Evolutionary conservation across 2,797 vertebrate genomes (phyloP), one percentile per base, ranked within the genome.

Genomic region (Geranospiza caerulescens): DNA sequence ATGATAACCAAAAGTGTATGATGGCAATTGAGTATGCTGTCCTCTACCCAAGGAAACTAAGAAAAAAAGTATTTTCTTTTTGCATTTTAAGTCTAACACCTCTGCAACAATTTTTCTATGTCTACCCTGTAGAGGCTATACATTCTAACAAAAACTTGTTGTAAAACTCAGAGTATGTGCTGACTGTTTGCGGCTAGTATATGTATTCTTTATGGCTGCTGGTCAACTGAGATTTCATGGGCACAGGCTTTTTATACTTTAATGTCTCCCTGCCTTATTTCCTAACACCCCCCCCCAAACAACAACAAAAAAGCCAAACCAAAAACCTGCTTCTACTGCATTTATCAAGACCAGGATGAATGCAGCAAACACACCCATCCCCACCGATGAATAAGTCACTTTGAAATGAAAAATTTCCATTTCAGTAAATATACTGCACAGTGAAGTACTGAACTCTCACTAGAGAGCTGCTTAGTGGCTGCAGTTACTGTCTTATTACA

Each of bases 391-490:
- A 83, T 29, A 58, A 72, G 75, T 36, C 59, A 45, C 56, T 88
- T 48, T 64, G 68, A 93, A 94, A 68, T 53, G 42, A 88, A 78
- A 89, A 75, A 83, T 64, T 91, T 78, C 91, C 64, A 83, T 94
- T 91, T 96, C 72, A 71, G 82, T 82, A 86, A 94, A 89, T 60
- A 82, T 2, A 59, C 29, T 22, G 59, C 87, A 71, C 38, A 38
- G 36, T 31, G 53, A 85, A 78, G 63, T 22, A 60, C 40, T 42
- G 36, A 94, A 87, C 60, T 85, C 89, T 45, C 75, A 91, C 75
- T 74, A 21, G 29, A 89, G 56, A 76, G 47, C 72, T 74, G 85
- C 64, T 87, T 74, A 86, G 73, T 55, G 86, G 13, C 64, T 81
- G 91, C 84, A 82, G 71, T 76, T 63, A 52, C 27, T 50, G 87